These are phyloP conservation scores for Unio delphinus DNA, from an alignment of 2,888 invertebrate genomes.

Conservation along the genomic window DNA sequence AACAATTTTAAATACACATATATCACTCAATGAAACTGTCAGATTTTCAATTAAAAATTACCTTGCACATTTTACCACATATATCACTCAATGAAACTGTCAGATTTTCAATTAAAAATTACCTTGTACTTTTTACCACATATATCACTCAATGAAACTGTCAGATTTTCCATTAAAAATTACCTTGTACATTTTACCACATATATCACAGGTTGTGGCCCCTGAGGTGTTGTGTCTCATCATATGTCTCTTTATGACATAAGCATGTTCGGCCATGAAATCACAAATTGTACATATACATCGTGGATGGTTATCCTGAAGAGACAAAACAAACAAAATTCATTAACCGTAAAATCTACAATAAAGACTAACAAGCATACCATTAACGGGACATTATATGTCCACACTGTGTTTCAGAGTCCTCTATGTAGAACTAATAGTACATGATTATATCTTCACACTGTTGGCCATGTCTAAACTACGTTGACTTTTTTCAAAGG, in stretches of 20 bases:
- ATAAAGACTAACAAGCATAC: no score
- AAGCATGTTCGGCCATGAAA: constrained; percentile 70
- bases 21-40: background rate
- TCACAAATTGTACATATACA: constrained; percentile 69
- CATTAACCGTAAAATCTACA: background rate
- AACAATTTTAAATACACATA: no score
- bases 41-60: constrained; percentile 19
- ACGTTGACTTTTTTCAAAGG: no score
- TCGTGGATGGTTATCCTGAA: constrained; percentile 67
- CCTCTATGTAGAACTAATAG: no score
- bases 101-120: background rate
- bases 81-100: constrained; percentile 45
- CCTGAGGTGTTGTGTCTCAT: constrained; percentile 68
- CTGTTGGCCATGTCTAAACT: no score
- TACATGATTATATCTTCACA: no score
- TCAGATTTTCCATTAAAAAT: background rate
- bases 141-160: constrained; percentile 44
- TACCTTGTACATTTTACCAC: constrained; percentile 72
- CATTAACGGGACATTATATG: no score
- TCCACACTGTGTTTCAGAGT: no score
- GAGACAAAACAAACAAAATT: constrained; percentile 6
- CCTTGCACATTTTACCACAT: constrained; percentile 72
- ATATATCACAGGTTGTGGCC: constrained; percentile 66
- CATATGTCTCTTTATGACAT: constrained; percentile 71
- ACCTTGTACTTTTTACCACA: constrained; percentile 72